Evolutionary conservation across 2,113 vertebrate genomes (phyloP).

Genomic region (Ia io): DNA sequence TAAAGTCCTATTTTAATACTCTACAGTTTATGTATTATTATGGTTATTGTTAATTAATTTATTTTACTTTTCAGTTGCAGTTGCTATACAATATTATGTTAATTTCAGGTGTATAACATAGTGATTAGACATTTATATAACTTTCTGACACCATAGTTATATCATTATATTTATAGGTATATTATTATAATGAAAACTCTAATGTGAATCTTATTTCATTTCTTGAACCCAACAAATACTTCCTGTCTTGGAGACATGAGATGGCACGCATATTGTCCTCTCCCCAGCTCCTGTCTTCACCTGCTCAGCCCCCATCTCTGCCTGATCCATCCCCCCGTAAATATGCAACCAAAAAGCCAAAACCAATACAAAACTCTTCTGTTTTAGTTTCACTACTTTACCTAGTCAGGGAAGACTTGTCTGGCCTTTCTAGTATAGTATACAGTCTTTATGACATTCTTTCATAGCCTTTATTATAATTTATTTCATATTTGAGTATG

Average conservation of each 20-base stretch:
- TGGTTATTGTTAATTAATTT: neutral
- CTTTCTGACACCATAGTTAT: neutral
- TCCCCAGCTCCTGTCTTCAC: neutral
- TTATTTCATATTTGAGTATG: neutral
- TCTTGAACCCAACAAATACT: neutral
- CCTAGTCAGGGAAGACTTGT: neutral
- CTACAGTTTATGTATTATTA: neutral
- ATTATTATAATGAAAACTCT: neutral
- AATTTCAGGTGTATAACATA: neutral
- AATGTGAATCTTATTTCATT: neutral
- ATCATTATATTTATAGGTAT: neutral
- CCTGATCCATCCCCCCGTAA: neutral
- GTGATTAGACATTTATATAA: neutral
- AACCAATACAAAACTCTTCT: neutral
- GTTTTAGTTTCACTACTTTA: neutral
- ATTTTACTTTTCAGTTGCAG: neutral
- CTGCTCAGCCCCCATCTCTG: neutral
- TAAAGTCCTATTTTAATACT: neutral
- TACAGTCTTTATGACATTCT: no score
- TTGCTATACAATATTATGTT: neutral
- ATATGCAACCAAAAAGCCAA: neutral
- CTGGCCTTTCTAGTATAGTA: neutral
- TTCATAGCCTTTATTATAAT: neutral
- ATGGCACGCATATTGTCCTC: neutral
- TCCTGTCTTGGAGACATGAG: neutral